These are phyloP conservation scores for Harmothoe impar DNA, from an alignment of 2,888 invertebrate species.

Conservation along the genomic window DNA sequence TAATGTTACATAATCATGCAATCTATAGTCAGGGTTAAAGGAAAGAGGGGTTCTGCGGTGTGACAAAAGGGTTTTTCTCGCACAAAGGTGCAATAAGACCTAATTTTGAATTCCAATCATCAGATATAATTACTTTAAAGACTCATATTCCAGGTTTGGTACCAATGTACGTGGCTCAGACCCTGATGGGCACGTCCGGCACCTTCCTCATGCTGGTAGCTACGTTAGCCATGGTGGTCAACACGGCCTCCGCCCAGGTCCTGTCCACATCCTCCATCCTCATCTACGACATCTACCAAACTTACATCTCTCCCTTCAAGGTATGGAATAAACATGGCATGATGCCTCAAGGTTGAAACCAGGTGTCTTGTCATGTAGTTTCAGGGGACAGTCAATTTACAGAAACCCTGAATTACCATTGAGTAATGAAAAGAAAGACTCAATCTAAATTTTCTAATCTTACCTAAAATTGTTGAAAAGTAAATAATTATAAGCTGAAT, in stretches of 20 bases:
- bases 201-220: conserved; percentile 70
- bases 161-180: conserved; percentile 62
- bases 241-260: conserved; percentile 69
- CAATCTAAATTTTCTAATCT: too few species aligned
- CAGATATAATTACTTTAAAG: too few species aligned
- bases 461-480: too few species aligned
- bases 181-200: conserved; percentile 67
- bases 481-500: too few species aligned
- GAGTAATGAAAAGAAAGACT: too few species aligned
- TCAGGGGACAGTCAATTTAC: not conserved
- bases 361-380: not conserved
- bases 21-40: too few species aligned
- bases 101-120: too few species aligned
- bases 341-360: not conserved
- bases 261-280: conserved; percentile 70
- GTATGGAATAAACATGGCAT: not conserved
- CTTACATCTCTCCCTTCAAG: conserved; percentile 70
- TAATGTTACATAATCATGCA: too few species aligned
- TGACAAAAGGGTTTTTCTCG: too few species aligned
- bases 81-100: too few species aligned
- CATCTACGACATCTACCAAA: conserved; percentile 72
- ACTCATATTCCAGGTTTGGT: not conserved
- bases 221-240: conserved; percentile 66
- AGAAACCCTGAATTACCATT: conserved; percentile 23
- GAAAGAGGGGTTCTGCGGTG: too few species aligned